These are phyloP conservation scores for Catocala nupta DNA, from an alignment of 2,888 invertebrate species.

Conservation along the genomic window DNA sequence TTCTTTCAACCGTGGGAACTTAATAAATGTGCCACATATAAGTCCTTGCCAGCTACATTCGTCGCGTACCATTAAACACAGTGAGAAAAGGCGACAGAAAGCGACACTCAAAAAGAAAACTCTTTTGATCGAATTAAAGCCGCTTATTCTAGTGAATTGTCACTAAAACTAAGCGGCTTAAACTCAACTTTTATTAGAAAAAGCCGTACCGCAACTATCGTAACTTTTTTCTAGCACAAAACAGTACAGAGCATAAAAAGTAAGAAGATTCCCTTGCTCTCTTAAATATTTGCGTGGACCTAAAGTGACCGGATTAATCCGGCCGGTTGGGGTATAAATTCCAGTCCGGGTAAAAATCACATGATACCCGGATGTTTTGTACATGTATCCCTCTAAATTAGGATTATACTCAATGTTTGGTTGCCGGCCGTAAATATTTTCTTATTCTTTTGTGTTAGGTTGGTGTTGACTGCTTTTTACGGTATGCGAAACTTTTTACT, in stretches of 20 bases:
- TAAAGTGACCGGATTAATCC: conserved; percentile 53
- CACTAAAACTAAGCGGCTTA: too few species aligned
- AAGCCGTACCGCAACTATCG: too few species aligned
- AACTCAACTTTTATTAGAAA: too few species aligned
- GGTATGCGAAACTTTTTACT: not conserved
- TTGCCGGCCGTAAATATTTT: conserved; percentile 8
- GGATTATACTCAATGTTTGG: conserved; percentile 35
- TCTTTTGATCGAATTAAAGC: too few species aligned
- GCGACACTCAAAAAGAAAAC: too few species aligned
- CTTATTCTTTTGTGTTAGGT: conserved; percentile 9
- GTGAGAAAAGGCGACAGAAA: too few species aligned
- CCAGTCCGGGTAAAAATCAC: conserved; percentile 49
- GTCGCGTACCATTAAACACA: too few species aligned
- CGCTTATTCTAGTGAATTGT: too few species aligned
- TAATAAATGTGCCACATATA: too few species aligned
- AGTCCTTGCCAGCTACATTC: too few species aligned
- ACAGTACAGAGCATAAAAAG: conserved; percentile 3
- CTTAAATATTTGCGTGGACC: conserved; percentile 27
- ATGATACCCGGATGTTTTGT: conserved; percentile 42
- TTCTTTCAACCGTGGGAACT: too few species aligned
- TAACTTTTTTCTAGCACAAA: not conserved
- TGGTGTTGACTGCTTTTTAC: not conserved
- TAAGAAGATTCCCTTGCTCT: conserved; percentile 17
- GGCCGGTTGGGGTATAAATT: conserved; percentile 53
- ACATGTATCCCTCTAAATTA: conserved; percentile 28